phyloP scores from a whole-genome alignment of 2,888 invertebrate genomes.

The Molorchus minor region DNA sequence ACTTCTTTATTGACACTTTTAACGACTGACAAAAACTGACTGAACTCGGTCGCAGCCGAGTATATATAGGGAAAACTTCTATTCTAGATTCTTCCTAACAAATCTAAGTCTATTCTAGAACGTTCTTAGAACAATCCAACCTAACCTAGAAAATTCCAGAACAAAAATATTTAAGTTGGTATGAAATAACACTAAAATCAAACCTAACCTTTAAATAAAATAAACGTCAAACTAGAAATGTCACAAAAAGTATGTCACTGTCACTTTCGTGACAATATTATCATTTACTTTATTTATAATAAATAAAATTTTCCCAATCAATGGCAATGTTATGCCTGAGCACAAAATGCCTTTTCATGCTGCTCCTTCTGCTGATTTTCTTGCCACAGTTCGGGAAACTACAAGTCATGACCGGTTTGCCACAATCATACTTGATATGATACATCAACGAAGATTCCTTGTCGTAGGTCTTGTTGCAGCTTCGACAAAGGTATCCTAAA shows the following conservation, averaged over 20 bases:
- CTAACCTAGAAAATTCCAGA: neutral
- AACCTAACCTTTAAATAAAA: no score
- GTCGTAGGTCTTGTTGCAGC: constrained; percentile 19
- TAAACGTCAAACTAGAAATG: neutral
- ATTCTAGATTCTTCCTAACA: no score
- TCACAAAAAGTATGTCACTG: neutral
- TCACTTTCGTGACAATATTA: neutral
- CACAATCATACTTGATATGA: constrained; percentile 27
- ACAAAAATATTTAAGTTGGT: neutral
- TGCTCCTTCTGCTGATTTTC: constrained; percentile 21
- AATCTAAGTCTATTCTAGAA: no score
- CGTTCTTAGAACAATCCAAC: neutral
- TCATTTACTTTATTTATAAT: neutral
- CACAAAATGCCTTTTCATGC: constrained; percentile 34
- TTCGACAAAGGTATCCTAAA: constrained; percentile 11
- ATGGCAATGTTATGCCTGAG: constrained; percentile 17
- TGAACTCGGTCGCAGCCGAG: no score
- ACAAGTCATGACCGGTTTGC: constrained; percentile 19
- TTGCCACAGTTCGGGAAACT: constrained; percentile 18
- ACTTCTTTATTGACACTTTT: no score
- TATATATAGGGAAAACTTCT: no score
- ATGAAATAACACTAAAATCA: neutral
- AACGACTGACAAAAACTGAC: no score
- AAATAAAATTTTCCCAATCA: constrained; percentile 26
- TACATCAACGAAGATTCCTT: constrained; percentile 18